Percentiles rank a stretch among this genome's conserved stretches.
These are phyloP conservation scores for Monopis laevigella DNA, from an alignment of 2,888 invertebrate species.

Conservation along the genomic window DNA sequence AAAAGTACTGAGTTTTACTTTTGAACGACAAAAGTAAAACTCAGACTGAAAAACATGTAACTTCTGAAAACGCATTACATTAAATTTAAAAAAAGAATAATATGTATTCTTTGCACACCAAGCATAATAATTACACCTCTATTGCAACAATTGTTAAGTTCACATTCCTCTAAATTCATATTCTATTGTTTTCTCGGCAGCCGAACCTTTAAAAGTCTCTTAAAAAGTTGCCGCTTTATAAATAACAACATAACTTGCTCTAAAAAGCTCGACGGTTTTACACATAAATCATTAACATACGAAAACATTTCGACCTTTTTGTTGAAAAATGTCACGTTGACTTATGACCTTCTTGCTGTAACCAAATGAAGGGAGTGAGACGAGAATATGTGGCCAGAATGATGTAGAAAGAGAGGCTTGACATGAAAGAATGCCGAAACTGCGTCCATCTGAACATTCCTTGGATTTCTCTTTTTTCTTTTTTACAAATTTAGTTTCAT, in stretches of 20 bases:
- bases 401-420: conserved; percentile 32
- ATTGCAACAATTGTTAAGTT: conserved; percentile 1
- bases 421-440: conserved; percentile 50
- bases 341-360: conserved; percentile 62
- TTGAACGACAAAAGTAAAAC: too few relatives aligned
- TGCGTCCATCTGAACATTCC: conserved; percentile 10
- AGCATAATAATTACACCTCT: not conserved
- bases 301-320: conserved; percentile 63
- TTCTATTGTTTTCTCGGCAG: conserved; percentile 40
- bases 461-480: conserved; percentile 6
- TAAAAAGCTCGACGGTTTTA: conserved; percentile 46
- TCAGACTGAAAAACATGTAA: too few relatives aligned
- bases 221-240: conserved; percentile 38
- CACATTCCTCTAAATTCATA: conserved; percentile 27
- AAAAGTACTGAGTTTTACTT: too few relatives aligned
- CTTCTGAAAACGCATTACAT: not conserved
- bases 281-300: conserved; percentile 66
- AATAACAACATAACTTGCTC: conserved; percentile 43
- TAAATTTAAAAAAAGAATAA: not conserved
- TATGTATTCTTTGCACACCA: conserved; percentile 1
- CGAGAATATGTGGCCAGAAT: conserved; percentile 29
- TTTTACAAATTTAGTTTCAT: too few relatives aligned
- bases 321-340: conserved; percentile 63
- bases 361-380: conserved; percentile 51
- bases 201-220: conserved; percentile 31